phyloP scores from a whole-genome alignment of 2,113 vertebrate genomes.

The Alethe castanea region DNA sequence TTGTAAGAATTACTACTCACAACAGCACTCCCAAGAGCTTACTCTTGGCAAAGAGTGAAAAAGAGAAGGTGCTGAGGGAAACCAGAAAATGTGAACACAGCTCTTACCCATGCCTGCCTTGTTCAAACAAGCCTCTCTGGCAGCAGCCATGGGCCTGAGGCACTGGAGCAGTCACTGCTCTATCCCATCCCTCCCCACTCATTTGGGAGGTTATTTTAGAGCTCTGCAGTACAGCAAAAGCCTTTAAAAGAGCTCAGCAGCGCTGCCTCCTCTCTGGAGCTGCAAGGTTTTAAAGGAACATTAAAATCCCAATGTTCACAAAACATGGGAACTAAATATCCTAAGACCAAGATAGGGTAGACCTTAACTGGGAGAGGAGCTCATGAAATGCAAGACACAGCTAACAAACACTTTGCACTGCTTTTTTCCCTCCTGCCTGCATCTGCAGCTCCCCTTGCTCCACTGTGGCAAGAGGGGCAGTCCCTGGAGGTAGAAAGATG shows the following conservation, averaged over 20 bases:
- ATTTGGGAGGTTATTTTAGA: neutral
- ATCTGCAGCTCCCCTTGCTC: neutral
- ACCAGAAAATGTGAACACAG: neutral
- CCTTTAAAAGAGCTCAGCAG: neutral
- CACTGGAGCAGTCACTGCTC: neutral
- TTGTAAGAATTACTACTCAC: neutral
- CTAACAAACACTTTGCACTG: neutral
- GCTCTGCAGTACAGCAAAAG: neutral
- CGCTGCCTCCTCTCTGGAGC: neutral
- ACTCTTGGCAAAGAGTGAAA: slow-evolving; percentile 3
- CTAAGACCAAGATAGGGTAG: neutral
- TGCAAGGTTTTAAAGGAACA: neutral
- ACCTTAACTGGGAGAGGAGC: neutral
- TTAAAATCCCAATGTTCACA: neutral
- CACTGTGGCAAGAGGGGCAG: neutral
- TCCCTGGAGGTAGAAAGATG: neutral
- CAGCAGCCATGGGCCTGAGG: slow-evolving; percentile 23
- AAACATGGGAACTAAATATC: neutral
- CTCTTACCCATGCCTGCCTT: neutral
- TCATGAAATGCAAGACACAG: neutral
- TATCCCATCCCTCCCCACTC: neutral
- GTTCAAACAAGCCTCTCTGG: slow-evolving; percentile 14
- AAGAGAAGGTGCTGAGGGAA: slow-evolving; percentile 3
- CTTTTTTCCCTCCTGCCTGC: neutral
- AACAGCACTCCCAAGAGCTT: neutral